These are phyloP conservation scores for Styela clava DNA, from an alignment of 23 tunicate species.

Conservation along the genomic window DNA sequence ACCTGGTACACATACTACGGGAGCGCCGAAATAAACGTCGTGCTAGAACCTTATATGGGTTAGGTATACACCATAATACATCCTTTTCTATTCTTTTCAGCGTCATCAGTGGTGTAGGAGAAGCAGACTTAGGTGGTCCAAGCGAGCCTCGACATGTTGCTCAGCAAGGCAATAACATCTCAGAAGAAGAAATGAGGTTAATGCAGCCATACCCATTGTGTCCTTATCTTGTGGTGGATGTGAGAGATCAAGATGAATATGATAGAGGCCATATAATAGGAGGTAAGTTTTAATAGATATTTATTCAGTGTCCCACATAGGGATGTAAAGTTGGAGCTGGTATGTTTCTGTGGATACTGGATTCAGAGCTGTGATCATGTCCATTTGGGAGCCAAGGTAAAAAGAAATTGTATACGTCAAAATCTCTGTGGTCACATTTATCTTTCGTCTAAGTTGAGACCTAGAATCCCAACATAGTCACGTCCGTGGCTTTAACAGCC, in stretches of 20 bases:
- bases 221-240: slow-evolving; percentile 91
- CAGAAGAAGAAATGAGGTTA: slow-evolving; percentile 24
- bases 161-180: slow-evolving; percentile 3
- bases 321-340: background rate
- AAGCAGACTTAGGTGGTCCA: slow-evolving; percentile 44
- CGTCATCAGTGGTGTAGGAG: slow-evolving; percentile 92
- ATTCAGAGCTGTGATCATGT: background rate
- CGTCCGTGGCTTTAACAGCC: no score
- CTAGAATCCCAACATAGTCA: no score
- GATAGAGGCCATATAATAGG: slow-evolving; percentile 71
- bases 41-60: no score
- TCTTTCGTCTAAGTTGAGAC: no score
- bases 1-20: no score
- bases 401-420: no score
- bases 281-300: slow-evolving; percentile 44
- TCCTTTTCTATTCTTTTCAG: slow-evolving; percentile 28
- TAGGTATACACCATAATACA: no score
- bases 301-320: background rate
- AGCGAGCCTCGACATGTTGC: background rate
- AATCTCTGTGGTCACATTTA: no score
- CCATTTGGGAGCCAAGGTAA: no score
- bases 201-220: slow-evolving; percentile 57
- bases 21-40: no score
- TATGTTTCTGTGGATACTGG: background rate
- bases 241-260: slow-evolving; percentile 76